Evolutionary conservation across 2,888 invertebrate species (phyloP).

Genomic region (Phania funesta): DNA sequence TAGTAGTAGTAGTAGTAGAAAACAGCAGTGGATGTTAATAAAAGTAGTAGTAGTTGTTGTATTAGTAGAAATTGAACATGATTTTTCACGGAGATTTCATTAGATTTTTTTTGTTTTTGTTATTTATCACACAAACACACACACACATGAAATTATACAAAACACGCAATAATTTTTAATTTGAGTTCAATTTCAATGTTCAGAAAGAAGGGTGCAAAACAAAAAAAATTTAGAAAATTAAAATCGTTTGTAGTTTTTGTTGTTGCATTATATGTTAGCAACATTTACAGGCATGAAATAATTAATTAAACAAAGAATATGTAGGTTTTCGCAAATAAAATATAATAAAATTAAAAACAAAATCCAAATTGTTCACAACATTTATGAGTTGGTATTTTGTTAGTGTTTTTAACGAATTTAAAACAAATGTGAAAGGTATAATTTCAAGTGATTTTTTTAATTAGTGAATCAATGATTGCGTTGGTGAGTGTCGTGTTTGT

Average conservation of each 20-base stretch:
- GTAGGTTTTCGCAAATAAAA: slow-evolving; percentile 29
- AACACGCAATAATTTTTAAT: slow-evolving; percentile 13
- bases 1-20: slow-evolving; percentile 24
- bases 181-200: background rate
- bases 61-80: background rate
- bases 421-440: slow-evolving; percentile 13
- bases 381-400: slow-evolving; percentile 11
- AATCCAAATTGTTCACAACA: slow-evolving; percentile 4
- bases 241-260: slow-evolving; percentile 15
- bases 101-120: slow-evolving; percentile 8
- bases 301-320: background rate
- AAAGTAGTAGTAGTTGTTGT: background rate
- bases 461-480: slow-evolving; percentile 36
- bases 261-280: slow-evolving; percentile 1
- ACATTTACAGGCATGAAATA: slow-evolving; percentile 51
- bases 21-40: slow-evolving; percentile 3
- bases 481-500: slow-evolving; percentile 52
- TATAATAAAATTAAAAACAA: slow-evolving; percentile 12
- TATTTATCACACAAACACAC: slow-evolving; percentile 55
- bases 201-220: slow-evolving; percentile 1
- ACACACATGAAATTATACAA: slow-evolving; percentile 7
- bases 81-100: slow-evolving; percentile 5
- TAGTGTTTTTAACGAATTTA: background rate
- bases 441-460: slow-evolving; percentile 17
- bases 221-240: background rate